Evolutionary conservation across 2,797 vertebrate species (phyloP).

Genomic region (Centroberyx gerrardi): DNA sequence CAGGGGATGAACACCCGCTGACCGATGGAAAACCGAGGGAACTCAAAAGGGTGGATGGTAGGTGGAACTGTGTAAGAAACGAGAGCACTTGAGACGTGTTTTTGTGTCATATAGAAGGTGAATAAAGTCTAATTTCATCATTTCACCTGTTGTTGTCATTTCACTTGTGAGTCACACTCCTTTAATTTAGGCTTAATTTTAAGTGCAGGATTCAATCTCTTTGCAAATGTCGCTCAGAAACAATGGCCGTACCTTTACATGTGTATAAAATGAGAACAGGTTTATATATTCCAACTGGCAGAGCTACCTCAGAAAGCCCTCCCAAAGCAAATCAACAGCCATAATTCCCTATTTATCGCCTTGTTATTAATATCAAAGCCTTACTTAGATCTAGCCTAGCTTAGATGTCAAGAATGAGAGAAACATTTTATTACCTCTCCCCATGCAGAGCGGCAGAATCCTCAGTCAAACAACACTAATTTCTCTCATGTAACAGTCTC

Average conservation of each 20-base stretch:
- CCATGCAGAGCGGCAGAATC: conserved; percentile 37
- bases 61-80: conserved; percentile 90
- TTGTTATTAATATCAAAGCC: conserved; percentile 34
- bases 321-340: conserved; percentile 26
- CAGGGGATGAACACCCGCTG: conserved; percentile 98
- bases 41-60: conserved; percentile 98
- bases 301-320: conserved; percentile 28
- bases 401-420: conserved; percentile 34
- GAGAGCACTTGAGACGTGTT: neutral
- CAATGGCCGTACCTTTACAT: neutral
- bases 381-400: too few species aligned
- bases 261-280: conserved; percentile 17
- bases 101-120: neutral
- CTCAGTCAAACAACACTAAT: conserved; percentile 51
- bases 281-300: conserved; percentile 3
- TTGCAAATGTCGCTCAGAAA: conserved; percentile 9
- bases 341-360: conserved; percentile 27
- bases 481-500: conserved; percentile 51
- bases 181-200: conserved; percentile 2
- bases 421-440: conserved; percentile 48
- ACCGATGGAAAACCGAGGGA: conserved; percentile 96
- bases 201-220: neutral
- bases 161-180: neutral
- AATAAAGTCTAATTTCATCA: neutral
- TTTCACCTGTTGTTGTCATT: neutral